Conservation (phyloP, 35 echinoderm and acorn worm species). For the Acanthaster planci region DNA sequence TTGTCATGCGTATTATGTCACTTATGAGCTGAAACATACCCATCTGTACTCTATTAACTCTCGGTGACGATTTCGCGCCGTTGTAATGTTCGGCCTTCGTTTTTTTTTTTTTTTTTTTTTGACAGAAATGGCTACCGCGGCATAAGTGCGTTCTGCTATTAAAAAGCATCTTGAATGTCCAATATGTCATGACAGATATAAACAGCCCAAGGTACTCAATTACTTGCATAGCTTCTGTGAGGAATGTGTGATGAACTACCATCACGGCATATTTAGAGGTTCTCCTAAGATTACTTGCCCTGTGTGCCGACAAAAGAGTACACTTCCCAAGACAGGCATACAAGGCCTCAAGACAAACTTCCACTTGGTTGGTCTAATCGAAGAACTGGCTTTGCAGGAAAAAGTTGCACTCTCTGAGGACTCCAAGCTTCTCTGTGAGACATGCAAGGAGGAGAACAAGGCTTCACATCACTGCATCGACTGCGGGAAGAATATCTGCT, state of each 20-base stretch:
- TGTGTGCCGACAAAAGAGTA: conserved; percentile 4
- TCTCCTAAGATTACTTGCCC: conserved; percentile 19
- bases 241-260: conserved; percentile 41
- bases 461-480: neutral
- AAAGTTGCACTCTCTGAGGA: neutral
- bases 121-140: no score
- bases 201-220: conserved; percentile 37
- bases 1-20: no score
- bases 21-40: no score
- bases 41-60: no score
- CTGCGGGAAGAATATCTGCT: conserved; percentile 32
- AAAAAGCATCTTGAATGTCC: conserved; percentile 36
- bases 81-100: no score
- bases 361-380: conserved; percentile 40
- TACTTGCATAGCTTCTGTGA: conserved; percentile 64
- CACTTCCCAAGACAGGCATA: neutral
- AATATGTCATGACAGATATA: conserved; percentile 35
- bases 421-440: neutral
- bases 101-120: no score
- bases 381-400: neutral
- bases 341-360: conserved; percentile 51
- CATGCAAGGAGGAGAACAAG: neutral
- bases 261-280: neutral
- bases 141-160: no score
- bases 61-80: no score